These are phyloP conservation scores for Eciton burchellii DNA, from an alignment of 1,140 invertebrate species.

Conservation along the genomic window DNA sequence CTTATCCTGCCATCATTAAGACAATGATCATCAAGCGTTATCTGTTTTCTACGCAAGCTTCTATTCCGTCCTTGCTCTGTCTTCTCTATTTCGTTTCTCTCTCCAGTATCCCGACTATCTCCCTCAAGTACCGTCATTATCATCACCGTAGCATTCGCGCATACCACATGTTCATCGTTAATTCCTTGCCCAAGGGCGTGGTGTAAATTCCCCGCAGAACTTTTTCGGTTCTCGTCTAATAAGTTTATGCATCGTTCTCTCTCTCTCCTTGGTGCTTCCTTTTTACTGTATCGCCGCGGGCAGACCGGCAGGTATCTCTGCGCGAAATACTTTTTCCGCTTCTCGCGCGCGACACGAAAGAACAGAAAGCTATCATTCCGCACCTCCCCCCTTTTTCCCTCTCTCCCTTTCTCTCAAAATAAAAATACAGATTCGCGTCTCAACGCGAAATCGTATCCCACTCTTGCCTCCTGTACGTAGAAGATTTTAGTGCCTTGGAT, in stretches of 20 bases:
- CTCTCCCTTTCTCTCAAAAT: no score
- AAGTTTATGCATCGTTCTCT: conserved; percentile 59
- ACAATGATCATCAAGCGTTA: conserved; percentile 6
- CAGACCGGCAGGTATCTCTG: conserved; percentile 13
- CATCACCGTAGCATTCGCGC: conserved; percentile 10
- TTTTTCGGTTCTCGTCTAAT: conserved; percentile 41
- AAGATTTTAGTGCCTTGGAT: background rate
- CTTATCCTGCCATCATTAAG: background rate
- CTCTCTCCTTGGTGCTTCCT: conserved; percentile 12
- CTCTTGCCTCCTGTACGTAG: no score
- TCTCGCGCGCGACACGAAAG: background rate
- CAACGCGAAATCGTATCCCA: background rate
- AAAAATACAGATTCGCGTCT: background rate
- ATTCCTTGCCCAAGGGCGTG: background rate
- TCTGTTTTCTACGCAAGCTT: conserved; percentile 2
- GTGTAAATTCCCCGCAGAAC: conserved; percentile 23
- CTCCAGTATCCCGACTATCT: background rate
- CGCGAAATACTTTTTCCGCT: conserved; percentile 24
- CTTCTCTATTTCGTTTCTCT: conserved; percentile 36
- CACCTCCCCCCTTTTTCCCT: background rate
- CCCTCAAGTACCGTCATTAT: conserved; percentile 50
- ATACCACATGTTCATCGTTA: conserved; percentile 1
- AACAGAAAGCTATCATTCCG: background rate
- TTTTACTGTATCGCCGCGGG: conserved; percentile 5
- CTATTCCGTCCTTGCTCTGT: conserved; percentile 21